A percentile compares a stretch with the other conserved stretches of the same genome.
phyloP scores from a whole-genome alignment of 2,888 invertebrate genomes.

The Agonopterix heracliana region DNA sequence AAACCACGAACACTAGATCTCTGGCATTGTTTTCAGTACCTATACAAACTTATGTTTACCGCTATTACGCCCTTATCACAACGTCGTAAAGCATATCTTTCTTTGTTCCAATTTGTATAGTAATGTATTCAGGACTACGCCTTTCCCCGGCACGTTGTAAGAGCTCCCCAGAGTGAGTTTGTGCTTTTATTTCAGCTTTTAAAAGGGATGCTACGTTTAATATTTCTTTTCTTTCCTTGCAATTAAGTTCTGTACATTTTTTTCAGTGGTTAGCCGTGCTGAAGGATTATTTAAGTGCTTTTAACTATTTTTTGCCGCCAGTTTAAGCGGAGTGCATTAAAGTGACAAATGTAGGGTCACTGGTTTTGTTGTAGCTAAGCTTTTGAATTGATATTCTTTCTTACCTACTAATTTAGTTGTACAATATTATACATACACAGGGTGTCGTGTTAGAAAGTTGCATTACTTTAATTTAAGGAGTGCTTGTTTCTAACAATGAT shows the following conservation, averaged over 20 bases:
- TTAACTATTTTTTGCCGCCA: too few species aligned
- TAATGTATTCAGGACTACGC: slow-evolving; percentile 16
- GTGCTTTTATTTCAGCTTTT: slow-evolving; percentile 25
- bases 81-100: slow-evolving; percentile 14
- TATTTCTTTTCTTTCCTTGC: slow-evolving; percentile 6
- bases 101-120: slow-evolving; percentile 11
- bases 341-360: too few species aligned
- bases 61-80: slow-evolving; percentile 13
- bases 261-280: slow-evolving; percentile 8
- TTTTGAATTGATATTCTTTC: too few species aligned
- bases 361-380: too few species aligned
- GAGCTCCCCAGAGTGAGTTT: slow-evolving; percentile 33
- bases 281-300: not conserved
- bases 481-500: too few species aligned
- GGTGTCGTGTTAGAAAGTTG: too few species aligned
- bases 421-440: too few species aligned
- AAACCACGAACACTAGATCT: not conserved
- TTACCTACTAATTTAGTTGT: too few species aligned
- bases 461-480: too few species aligned
- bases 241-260: slow-evolving; percentile 5
- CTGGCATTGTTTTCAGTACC: slow-evolving; percentile 2
- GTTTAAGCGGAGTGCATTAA: too few species aligned
- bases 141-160: slow-evolving; percentile 21
- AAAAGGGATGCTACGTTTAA: slow-evolving; percentile 23
- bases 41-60: slow-evolving; percentile 14